Evolutionary conservation across 2,888 invertebrate genomes (phyloP), one percentile per base, ranked within the genome.

Genomic region (Drosophila kuntzei): DNA sequence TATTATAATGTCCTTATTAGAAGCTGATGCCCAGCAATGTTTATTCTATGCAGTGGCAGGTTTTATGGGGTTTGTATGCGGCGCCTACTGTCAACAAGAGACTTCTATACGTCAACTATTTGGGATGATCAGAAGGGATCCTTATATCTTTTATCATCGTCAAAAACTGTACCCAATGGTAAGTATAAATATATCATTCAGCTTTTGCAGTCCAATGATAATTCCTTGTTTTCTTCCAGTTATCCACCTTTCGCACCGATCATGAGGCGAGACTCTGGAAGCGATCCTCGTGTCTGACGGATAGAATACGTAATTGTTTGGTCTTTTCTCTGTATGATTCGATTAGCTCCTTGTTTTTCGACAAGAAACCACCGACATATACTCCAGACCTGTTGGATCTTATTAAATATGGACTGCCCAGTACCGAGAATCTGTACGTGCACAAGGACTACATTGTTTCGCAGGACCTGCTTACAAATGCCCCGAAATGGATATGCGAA

Each of bases 401-500:
- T 14, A 44, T 83, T 9, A 88, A 83, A 27, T 85, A 74, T 16
- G 85, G 85, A 0, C 39, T 85, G 11, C 85, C 88, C 1, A 71
- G 85, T 27, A 54, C 59, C 1, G 87, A 79, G 12, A 74, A 86
- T 39, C 22, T 85, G 20, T 53, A 61, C 29, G 67, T 86, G 11
- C 79, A 78, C 53, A 73, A 75, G 59, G 84, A 88, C 37, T 88
- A 88, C n/a, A 70, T 85, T 39, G 75, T 86, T 0, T 80, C 89
- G 12, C 77, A 73, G 12, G 75, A 80, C 20, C 7, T 62, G 4
- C 14, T 46, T 39, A 76, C 71, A 2, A 74, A 71, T 36, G 6
- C 70, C 0, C 72, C 87, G 0, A 58, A 49, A 32, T 85, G 85
- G 85, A 72, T 85, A 8, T 85, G 88, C 32, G 84, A 85, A 9